Base-by-base conservation (phyloP, 1,140 invertebrate genomes). In the Zaprionus gabonicus region DNA sequence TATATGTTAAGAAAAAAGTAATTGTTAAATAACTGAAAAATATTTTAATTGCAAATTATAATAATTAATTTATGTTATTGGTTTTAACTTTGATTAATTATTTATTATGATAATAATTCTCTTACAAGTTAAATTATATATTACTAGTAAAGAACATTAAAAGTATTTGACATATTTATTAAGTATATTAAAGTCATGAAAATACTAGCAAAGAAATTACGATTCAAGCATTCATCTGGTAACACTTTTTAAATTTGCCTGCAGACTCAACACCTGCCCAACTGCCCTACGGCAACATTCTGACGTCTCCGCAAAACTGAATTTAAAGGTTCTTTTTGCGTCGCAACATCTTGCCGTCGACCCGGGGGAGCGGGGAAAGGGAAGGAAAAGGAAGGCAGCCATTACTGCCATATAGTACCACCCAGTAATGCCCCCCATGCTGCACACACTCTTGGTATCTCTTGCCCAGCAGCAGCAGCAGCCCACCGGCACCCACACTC, bases 271-370 rank as follows among this genome's bases (percentile, higher is more conserved):
- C 81, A 85, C 78, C 78, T 80, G 76, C 73, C 76, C 76, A 63
- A 57, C 78, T 56, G 79, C 83, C 83, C 84, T 83, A 88, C 68
- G 80, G 77, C 84, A 78, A 83, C 74, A 72, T 83, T 78, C 58
- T 57, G 55, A 57, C 51, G 51, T 65, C 67, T 36, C 27, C 55
- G 17, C 65, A 53, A 36, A 71, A 38, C 49, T 53, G 55, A 79
- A 67, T 70, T 63, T 60, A 76, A 76, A 76, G 51, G 46, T 76
- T 59, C 38, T 62, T 74, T 70, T 66, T 72, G 70, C 75, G 49
- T 66, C 55, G 66, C 76, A 80, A 62, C 83, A 82, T 87, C 83
- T 60, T 76, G 63, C 31, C 38, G 23, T 41, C 53, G 38, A n/a
- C 20, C n/a, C 20, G 20, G 20, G 20, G 20, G 20, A 20, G 23